These are phyloP conservation scores for Scaptomyza polygonia DNA, from an alignment of 2,888 invertebrate genomes.

Conservation along the genomic window DNA sequence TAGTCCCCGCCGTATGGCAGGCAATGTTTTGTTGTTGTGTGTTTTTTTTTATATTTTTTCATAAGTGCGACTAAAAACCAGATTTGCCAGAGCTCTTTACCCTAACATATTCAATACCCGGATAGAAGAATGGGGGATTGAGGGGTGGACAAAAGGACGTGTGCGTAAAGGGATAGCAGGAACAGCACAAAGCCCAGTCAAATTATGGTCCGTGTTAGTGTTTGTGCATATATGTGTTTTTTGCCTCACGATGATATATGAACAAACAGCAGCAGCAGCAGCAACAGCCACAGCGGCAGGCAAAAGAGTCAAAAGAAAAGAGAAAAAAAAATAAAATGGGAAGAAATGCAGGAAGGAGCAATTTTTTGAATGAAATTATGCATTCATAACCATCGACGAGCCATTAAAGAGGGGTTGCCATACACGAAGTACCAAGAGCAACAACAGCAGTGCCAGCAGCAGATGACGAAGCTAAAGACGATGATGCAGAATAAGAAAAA, in stretches of 20 bases:
- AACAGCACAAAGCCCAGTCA: slow-evolving; percentile 21
- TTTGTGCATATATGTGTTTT: slow-evolving; percentile 40
- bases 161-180: slow-evolving; percentile 28
- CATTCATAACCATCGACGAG: slow-evolving; percentile 70
- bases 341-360: slow-evolving; percentile 45
- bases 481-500: slow-evolving; percentile 15
- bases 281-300: slow-evolving; percentile 16
- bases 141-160: slow-evolving; percentile 16
- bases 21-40: slow-evolving; percentile 31
- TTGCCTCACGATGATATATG: slow-evolving; percentile 47
- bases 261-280: slow-evolving; percentile 20
- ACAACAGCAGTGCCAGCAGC: not conserved
- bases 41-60: slow-evolving; percentile 45
- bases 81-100: slow-evolving; percentile 68
- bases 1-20: not conserved
- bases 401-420: slow-evolving; percentile 49
- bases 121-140: slow-evolving; percentile 2
- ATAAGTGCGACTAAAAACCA: slow-evolving; percentile 75
- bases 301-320: slow-evolving; percentile 10
- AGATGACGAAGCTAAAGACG: not conserved
- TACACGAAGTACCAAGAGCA: slow-evolving; percentile 4
- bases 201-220: slow-evolving; percentile 48
- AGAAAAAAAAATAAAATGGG: slow-evolving; percentile 6
- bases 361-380: slow-evolving; percentile 74
- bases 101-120: slow-evolving; percentile 48